Evolutionary conservation across 2,113 vertebrate genomes (phyloP).

Genomic region (Raja brachyura): DNA sequence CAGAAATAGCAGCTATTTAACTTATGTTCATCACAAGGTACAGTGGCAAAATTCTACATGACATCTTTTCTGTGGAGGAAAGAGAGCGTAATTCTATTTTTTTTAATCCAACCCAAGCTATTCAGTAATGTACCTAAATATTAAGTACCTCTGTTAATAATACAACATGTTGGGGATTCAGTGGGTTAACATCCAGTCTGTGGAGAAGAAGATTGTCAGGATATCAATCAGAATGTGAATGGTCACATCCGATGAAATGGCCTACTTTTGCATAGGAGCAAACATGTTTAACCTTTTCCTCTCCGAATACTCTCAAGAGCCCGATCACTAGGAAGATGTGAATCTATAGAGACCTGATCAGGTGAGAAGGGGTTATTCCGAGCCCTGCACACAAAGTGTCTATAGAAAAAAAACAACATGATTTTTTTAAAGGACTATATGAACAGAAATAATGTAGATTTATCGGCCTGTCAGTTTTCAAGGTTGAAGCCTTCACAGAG

Average conservation of each 20-base stretch:
- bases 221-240: constrained; percentile 31
- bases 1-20: neutral
- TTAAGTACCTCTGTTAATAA: constrained; percentile 64
- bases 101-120: constrained; percentile 42
- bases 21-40: too few species aligned
- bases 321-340: constrained; percentile 26
- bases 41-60: constrained; percentile 46
- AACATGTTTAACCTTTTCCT: constrained; percentile 8
- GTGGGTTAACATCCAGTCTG: constrained; percentile 54
- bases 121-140: constrained; percentile 58
- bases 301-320: constrained; percentile 7
- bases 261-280: constrained; percentile 27
- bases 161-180: constrained; percentile 54
- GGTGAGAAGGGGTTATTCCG: constrained; percentile 31
- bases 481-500: constrained; percentile 65
- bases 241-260: constrained; percentile 26
- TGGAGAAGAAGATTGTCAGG: neutral
- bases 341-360: constrained; percentile 4
- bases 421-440: constrained; percentile 46
- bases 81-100: constrained; percentile 45
- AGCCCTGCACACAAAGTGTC: constrained; percentile 1
- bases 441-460: constrained; percentile 65
- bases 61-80: constrained; percentile 47
- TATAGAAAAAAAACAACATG: constrained; percentile 32
- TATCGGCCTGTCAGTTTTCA: constrained; percentile 75